A percentile compares a stretch with the other conserved stretches of the same genome.
These are phyloP conservation scores for Drosophila tani DNA, from an alignment of 1,140 invertebrate genomes.

Conservation along the genomic window DNA sequence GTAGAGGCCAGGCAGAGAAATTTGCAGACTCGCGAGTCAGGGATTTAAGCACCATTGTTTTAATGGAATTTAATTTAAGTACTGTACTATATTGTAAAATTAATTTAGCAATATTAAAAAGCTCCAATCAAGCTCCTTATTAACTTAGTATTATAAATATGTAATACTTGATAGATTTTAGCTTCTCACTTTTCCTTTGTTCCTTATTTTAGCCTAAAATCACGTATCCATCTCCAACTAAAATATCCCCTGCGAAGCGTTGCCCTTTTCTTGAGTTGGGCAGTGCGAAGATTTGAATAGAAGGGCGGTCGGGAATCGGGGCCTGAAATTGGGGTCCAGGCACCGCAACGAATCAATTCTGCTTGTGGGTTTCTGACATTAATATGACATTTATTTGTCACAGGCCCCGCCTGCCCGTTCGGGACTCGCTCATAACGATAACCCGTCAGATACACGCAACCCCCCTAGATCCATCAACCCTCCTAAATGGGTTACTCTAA, in stretches of 20 bases:
- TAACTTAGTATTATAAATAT: no score
- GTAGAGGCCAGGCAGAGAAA: no score
- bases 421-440: slow-evolving; percentile 58
- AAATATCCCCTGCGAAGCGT: neutral
- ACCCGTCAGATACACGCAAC: slow-evolving; percentile 41
- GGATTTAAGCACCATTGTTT: no score
- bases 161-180: no score
- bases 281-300: slow-evolving; percentile 65
- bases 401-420: slow-evolving; percentile 49
- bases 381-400: slow-evolving; percentile 84
- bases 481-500: slow-evolving; percentile 3
- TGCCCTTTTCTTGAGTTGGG: slow-evolving; percentile 7
- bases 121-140: no score
- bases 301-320: slow-evolving; percentile 5
- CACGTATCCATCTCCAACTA: slow-evolving; percentile 10
- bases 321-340: slow-evolving; percentile 14
- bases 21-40: no score
- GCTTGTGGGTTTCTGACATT: slow-evolving; percentile 73
- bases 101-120: no score
- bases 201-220: neutral
- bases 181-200: neutral
- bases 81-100: no score
- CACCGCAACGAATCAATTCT: slow-evolving; percentile 66
- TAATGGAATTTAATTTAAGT: no score
- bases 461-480: slow-evolving; percentile 21